Evolutionary conservation across 2,797 vertebrate species (phyloP).

Genomic region (Platalea minor): DNA sequence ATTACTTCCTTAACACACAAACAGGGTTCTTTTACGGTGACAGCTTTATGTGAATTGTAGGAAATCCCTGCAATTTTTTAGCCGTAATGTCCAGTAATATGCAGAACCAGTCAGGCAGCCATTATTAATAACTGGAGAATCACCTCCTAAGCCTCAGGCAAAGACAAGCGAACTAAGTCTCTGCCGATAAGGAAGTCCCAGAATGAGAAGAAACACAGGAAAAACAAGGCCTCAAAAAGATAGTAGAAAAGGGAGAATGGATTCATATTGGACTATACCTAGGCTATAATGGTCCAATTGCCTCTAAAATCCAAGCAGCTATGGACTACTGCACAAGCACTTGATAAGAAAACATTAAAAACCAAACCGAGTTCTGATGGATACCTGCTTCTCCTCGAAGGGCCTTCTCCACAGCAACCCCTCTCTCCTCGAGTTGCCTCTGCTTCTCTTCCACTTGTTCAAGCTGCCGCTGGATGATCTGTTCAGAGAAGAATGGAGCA

Average conservation of each 20-base stretch:
- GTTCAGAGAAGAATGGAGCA: not conserved
- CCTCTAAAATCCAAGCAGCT: constrained; percentile 20
- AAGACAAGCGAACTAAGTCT: not conserved
- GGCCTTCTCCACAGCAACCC: constrained; percentile 97
- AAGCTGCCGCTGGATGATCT: constrained; percentile 99
- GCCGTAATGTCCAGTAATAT: not conserved
- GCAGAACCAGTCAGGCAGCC: not conserved
- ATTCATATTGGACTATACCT: not conserved
- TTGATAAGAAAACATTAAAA: not conserved
- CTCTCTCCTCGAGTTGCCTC: constrained; percentile 93
- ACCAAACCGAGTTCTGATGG: not conserved
- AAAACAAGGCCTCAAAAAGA: not conserved
- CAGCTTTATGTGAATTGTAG: not conserved
- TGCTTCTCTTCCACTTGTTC: constrained; percentile 99
- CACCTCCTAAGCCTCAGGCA: not conserved
- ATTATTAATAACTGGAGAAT: not conserved
- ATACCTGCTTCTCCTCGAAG: constrained; percentile 99
- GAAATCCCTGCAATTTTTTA: constrained; percentile 7
- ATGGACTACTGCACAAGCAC: not conserved
- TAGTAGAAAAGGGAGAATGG: not conserved
- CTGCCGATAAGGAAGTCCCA: not conserved
- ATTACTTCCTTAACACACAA: not conserved
- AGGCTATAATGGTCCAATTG: not conserved
- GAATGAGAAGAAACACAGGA: not conserved
- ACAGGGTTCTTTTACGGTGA: not conserved